phyloP scores from a whole-genome alignment of 2,113 vertebrate genomes.

The Lepisosteus osseus region DNA sequence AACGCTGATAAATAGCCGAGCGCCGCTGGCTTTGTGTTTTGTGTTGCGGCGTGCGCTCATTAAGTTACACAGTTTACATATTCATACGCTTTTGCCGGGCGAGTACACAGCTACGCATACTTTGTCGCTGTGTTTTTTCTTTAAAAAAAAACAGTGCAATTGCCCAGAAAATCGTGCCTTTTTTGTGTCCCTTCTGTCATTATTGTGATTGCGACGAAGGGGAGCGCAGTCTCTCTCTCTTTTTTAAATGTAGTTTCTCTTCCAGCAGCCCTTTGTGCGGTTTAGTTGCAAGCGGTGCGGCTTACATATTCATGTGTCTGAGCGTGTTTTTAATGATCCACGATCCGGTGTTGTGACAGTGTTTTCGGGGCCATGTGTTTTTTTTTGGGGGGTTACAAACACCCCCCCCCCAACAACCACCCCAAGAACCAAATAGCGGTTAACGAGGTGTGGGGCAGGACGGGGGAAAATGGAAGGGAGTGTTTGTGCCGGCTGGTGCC shows the following conservation, averaged over 20 bases:
- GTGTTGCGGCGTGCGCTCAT: constrained; percentile 45
- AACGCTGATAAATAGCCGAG: constrained; percentile 39
- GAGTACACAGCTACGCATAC: constrained; percentile 32
- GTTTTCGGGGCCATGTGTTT: too few species aligned
- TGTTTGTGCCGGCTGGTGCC: too few species aligned
- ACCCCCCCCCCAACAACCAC: too few species aligned
- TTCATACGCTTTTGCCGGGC: constrained; percentile 56
- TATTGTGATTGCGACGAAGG: neutral
- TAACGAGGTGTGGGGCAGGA: too few species aligned
- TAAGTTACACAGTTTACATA: constrained; percentile 63
- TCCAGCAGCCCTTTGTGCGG: constrained; percentile 61
- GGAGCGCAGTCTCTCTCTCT: constrained; percentile 16
- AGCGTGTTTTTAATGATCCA: too few species aligned
- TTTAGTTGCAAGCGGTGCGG: constrained; percentile 40
- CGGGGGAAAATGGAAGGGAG: too few species aligned
- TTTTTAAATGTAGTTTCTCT: constrained; percentile 45
- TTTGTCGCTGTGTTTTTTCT: constrained; percentile 4
- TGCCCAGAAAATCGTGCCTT: too few species aligned
- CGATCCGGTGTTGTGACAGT: too few species aligned
- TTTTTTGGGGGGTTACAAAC: too few species aligned
- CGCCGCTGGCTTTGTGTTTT: constrained; percentile 54
- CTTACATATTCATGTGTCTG: neutral
- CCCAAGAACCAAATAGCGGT: too few species aligned
- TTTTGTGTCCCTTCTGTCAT: neutral
- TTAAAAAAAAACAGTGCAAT: constrained; percentile 1